Conservation (phyloP, 2,888 invertebrate species). For the Dusona sp. region DNA sequence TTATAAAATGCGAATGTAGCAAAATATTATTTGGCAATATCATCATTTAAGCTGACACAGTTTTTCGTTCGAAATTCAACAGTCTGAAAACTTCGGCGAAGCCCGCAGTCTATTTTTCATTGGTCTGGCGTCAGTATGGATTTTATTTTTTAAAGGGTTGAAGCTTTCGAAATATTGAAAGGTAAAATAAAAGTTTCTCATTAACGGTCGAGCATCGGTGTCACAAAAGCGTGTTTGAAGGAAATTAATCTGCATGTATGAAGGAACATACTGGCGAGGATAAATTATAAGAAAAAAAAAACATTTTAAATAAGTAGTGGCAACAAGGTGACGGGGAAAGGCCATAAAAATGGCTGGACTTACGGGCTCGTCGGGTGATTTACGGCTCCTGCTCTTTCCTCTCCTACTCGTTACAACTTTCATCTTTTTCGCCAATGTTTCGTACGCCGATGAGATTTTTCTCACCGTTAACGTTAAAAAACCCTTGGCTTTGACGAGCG, state of each 20-base stretch:
- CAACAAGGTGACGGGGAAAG: slow-evolving; percentile 22
- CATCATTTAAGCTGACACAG: slow-evolving; percentile 9
- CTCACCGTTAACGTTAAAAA: slow-evolving; percentile 88
- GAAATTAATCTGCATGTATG: slow-evolving; percentile 14
- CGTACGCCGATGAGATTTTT: slow-evolving; percentile 85
- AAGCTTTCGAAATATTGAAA: background rate
- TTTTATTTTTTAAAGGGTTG: slow-evolving; percentile 13
- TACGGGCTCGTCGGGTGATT: slow-evolving; percentile 27
- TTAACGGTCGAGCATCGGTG: background rate
- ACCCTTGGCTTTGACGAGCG: slow-evolving; percentile 88
- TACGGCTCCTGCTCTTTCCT: slow-evolving; percentile 29
- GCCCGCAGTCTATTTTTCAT: slow-evolving; percentile 44
- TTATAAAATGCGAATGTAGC: slow-evolving; percentile 49
- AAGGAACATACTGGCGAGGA: slow-evolving; percentile 23
- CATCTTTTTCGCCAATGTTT: slow-evolving; percentile 49
- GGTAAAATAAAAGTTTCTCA: slow-evolving; percentile 10
- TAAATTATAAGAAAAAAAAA: slow-evolving; percentile 12
- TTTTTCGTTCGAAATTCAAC: slow-evolving; percentile 27
- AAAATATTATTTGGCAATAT: slow-evolving; percentile 38
- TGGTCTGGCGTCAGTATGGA: slow-evolving; percentile 10
- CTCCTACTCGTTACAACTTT: slow-evolving; percentile 47
- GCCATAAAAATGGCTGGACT: slow-evolving; percentile 46
- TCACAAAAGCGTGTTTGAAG: slow-evolving; percentile 34
- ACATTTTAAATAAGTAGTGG: slow-evolving; percentile 22
- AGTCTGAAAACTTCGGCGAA: slow-evolving; percentile 53